Evolutionary conservation across 2,888 invertebrate species (phyloP).

Genomic region (Rotaria sp.): DNA sequence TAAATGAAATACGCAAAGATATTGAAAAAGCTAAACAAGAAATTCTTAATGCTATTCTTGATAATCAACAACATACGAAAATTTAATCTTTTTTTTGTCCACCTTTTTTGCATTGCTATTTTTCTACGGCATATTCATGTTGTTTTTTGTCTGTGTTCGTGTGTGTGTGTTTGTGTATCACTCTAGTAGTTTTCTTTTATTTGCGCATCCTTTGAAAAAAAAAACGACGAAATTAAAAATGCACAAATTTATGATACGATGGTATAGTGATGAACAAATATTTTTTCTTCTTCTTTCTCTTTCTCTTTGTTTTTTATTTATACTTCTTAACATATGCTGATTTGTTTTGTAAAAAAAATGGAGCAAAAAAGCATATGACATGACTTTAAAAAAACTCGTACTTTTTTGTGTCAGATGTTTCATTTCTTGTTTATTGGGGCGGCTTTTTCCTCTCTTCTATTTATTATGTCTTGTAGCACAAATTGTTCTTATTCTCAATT

Average conservation of each 20-base stretch:
- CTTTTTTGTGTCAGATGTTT: not conserved
- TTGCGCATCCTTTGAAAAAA: not conserved
- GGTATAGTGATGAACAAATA: not conserved
- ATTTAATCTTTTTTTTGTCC: not conserved
- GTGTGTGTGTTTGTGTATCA: not conserved
- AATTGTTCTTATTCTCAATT: not conserved
- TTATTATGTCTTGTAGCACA: not conserved
- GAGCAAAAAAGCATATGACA: not conserved
- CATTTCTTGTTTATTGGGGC: not conserved
- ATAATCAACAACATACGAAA: not conserved
- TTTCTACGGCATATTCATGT: not conserved
- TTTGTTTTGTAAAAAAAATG: not conserved
- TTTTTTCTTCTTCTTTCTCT: not conserved
- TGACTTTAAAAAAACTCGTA: not conserved
- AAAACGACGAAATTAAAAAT: conserved; percentile 20
- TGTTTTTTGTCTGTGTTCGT: not conserved
- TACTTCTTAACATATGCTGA: not conserved
- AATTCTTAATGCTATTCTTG: conserved; percentile 75
- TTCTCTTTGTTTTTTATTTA: not conserved
- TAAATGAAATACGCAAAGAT: conserved; percentile 81
- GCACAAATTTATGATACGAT: not conserved
- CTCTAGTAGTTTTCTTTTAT: not conserved
- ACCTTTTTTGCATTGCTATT: not conserved
- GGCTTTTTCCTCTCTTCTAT: not conserved
- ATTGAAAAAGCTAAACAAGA: conserved; percentile 84